Evolutionary conservation across 2,888 invertebrate species (phyloP).

Genomic region (Cyaniris semiargus): DNA sequence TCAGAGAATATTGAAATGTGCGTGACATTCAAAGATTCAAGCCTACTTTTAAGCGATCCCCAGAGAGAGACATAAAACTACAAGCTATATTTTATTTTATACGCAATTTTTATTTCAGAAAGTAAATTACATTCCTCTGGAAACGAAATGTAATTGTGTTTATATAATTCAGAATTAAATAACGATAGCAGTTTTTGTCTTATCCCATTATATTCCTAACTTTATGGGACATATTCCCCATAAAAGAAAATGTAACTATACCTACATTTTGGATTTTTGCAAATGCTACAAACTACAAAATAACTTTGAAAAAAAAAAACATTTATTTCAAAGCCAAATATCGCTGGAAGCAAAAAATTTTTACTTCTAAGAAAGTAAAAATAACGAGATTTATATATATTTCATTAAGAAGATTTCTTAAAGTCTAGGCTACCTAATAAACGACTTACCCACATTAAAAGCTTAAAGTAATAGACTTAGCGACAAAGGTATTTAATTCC

Average conservation of each 20-base stretch:
- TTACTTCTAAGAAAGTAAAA: too few relatives aligned
- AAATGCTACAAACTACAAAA: too few relatives aligned
- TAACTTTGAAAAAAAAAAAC: too few relatives aligned
- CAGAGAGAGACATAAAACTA: neutral
- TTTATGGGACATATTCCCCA: too few relatives aligned
- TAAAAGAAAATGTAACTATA: too few relatives aligned
- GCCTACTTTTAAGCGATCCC: neutral
- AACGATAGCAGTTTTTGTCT: neutral
- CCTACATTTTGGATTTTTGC: too few relatives aligned
- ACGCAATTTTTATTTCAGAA: neutral
- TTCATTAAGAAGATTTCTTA: neutral
- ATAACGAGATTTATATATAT: too few relatives aligned
- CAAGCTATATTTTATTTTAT: neutral
- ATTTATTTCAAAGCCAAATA: too few relatives aligned
- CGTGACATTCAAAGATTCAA: conserved; percentile 1
- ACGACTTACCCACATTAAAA: neutral
- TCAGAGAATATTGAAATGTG: neutral
- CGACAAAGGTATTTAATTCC: conserved; percentile 7
- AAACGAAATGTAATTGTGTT: neutral
- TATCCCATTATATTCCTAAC: neutral
- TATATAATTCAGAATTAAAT: neutral
- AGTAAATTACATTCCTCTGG: neutral
- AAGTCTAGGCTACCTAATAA: neutral
- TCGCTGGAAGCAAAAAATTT: too few relatives aligned
- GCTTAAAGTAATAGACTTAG: conserved; percentile 13